Evolutionary conservation across 2,888 invertebrate genomes (phyloP).

Genomic region (Agrotis clavis): DNA sequence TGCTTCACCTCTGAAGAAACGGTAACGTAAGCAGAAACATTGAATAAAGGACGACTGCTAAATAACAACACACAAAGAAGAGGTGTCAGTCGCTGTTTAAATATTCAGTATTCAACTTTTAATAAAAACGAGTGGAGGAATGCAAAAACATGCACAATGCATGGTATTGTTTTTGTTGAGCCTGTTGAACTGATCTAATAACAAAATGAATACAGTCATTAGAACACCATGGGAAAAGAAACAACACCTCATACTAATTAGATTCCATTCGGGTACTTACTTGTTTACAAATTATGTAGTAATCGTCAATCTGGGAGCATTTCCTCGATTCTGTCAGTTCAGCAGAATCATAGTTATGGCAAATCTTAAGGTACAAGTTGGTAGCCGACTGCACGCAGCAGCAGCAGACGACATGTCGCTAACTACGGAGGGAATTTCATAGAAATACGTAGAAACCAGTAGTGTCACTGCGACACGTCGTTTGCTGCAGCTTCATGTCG

Average conservation of each 20-base stretch:
- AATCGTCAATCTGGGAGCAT: neutral
- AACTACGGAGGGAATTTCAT: no score
- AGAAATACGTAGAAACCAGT: no score
- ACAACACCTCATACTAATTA: neutral
- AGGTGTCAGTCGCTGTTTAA: neutral
- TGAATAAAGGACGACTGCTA: constrained; percentile 39
- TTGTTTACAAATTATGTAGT: neutral
- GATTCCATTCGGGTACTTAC: neutral
- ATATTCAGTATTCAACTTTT: neutral
- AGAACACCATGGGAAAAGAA: neutral
- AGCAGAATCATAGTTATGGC: no score
- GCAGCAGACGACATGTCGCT: no score
- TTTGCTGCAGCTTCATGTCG: no score
- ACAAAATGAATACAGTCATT: neutral
- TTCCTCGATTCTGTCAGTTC: no score
- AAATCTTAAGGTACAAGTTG: no score
- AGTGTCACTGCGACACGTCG: no score
- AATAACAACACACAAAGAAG: constrained; percentile 6
- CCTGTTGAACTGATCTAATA: neutral
- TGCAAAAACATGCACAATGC: neutral
- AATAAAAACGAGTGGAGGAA: neutral
- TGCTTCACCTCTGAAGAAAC: constrained; percentile 69
- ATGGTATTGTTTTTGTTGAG: neutral
- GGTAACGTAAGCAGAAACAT: constrained; percentile 47
- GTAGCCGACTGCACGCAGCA: no score